phyloP scores from a whole-genome alignment of 2,888 invertebrate genomes.

The Sinelater perroti region DNA sequence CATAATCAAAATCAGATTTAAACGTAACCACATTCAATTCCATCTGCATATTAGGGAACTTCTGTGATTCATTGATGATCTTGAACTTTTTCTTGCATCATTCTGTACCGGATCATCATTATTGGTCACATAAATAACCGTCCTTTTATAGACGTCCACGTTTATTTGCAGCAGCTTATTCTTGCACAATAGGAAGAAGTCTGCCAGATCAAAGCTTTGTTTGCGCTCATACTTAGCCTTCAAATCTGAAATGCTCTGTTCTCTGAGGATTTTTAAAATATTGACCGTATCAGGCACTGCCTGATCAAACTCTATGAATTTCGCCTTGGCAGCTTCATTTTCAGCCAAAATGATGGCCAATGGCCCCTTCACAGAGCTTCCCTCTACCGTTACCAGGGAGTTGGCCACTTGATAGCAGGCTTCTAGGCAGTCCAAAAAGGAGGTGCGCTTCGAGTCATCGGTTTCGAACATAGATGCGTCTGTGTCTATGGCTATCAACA shows the following conservation, averaged over 20 bases:
- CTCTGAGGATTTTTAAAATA: slow-evolving; percentile 19
- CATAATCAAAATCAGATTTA: slow-evolving; percentile 24
- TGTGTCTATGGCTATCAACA: slow-evolving; percentile 31
- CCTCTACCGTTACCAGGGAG: slow-evolving; percentile 16
- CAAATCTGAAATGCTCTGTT: slow-evolving; percentile 12
- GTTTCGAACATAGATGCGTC: slow-evolving; percentile 30
- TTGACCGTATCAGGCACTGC: slow-evolving; percentile 25
- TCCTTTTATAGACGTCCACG: slow-evolving; percentile 27
- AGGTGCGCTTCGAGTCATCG: not conserved
- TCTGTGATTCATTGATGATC: slow-evolving; percentile 25
- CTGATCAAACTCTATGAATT: slow-evolving; percentile 29
- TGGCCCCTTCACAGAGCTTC: slow-evolving; percentile 24
- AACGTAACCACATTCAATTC: slow-evolving; percentile 25
- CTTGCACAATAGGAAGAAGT: slow-evolving; percentile 35
- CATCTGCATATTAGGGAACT: slow-evolving; percentile 23
- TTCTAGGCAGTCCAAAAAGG: slow-evolving; percentile 24
- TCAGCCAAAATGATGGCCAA: slow-evolving; percentile 27
- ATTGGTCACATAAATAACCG: slow-evolving; percentile 32
- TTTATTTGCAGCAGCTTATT: slow-evolving; percentile 25
- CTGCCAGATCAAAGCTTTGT: slow-evolving; percentile 31
- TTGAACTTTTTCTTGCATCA: slow-evolving; percentile 28
- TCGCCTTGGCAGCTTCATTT: slow-evolving; percentile 23
- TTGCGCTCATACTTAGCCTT: slow-evolving; percentile 22
- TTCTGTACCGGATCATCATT: slow-evolving; percentile 28
- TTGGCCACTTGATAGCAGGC: slow-evolving; percentile 24